Evolutionary conservation across 2,888 invertebrate species (phyloP), one percentile per base, ranked within the genome.

Genomic region (Lepas anatifera): DNA sequence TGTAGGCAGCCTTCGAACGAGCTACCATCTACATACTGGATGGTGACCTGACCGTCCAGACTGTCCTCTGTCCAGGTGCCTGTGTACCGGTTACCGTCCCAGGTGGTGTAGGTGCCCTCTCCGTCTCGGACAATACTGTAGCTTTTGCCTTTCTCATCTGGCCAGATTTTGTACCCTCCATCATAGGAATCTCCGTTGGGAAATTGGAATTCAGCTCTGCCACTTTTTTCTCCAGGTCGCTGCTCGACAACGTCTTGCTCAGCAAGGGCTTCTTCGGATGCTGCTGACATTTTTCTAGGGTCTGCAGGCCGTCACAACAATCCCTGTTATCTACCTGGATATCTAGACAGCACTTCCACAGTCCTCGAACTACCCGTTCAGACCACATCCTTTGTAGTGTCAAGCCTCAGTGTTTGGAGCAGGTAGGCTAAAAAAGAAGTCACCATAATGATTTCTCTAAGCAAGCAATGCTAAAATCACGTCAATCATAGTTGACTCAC

Each of bases 171-270:
- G 58, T 58, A 58, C 18, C 35, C 32, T 8, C 58, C 58, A 10
- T 16, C 11, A 35, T 58, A 58, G 58, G 58, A 58, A 35, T 58
- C 58, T 35, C 58, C 58, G 58, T 35, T 58, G 58, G 58, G 58
- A 58, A 58, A 58, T 22, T 22, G 58, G 58, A 58, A 58, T 22
- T 58, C 58, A 18, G 58, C 58, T 18, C 22, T 1, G 7, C 58
- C 58, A 11, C 2, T 32, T 22, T 58, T 58, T 35, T 58, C 58
- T 58, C 58, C 58, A 22, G 58, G 58, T 58, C 58, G 58, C 35
- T 52, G 52, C 29, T 58, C 58, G 35, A 22, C 18, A 2, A 22
- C 6, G 58, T 22, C 8, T 6, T 10, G 8, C 8, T 35, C 58
- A 22, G 58, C 18, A 13, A n/a, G n/a, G n/a, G n/a, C n/a, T n/a